Base-by-base conservation (phyloP, 2,888 invertebrate genomes). In the Polyommatus icarus region DNA sequence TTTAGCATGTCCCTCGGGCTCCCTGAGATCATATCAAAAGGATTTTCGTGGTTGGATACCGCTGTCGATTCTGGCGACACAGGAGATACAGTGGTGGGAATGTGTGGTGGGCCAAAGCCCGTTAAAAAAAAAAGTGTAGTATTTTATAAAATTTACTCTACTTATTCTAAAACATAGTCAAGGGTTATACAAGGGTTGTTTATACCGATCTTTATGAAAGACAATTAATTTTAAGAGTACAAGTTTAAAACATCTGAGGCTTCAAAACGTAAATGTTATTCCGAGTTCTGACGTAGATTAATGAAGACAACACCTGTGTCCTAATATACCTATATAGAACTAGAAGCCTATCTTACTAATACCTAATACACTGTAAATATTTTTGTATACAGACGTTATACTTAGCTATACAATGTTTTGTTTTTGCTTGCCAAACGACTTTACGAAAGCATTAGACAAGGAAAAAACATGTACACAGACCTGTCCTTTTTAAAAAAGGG, bases 211-310 rank as follows among this genome's bases (percentile, higher is more conserved):
- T 24, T 24, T 61, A 15, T 32, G 15, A 32, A 32, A 67, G 67
- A 15, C 32, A 67, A 67, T 67, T 67, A 67, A 67, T 67, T 67
- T 24, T 67, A 67, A 32, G 15, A 29, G 29, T 15, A 67, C 67
- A 67, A 67, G 67, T 67, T 67, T 32, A 67, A 67, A 67, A 67
- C 67, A 29, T 67, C 67, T 67, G 67, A 29, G 29, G 29, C 18
- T 67, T 67, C 29, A 32, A 67, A 67, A 29, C 32, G 29, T 29
- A 32, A 67, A 29, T 67, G 67, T 67, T 67, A 67, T 67, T 67
- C 24, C 12, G 29, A 67, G 61, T 67, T 67, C 18, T 32, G 67
- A 67, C 67, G 18, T 29, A 67, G 29, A 67, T 67, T 67, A 29
- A 67, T 67, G 67, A 67, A 67, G 8, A 61, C 61, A 12, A 61